Percentiles rank a stretch among this genome's conserved stretches.
Evolutionary conservation across 30 jellyfish, hydroid and myxozoan genomes (phyloP).

Genomic region (Sanderia malayensis): DNA sequence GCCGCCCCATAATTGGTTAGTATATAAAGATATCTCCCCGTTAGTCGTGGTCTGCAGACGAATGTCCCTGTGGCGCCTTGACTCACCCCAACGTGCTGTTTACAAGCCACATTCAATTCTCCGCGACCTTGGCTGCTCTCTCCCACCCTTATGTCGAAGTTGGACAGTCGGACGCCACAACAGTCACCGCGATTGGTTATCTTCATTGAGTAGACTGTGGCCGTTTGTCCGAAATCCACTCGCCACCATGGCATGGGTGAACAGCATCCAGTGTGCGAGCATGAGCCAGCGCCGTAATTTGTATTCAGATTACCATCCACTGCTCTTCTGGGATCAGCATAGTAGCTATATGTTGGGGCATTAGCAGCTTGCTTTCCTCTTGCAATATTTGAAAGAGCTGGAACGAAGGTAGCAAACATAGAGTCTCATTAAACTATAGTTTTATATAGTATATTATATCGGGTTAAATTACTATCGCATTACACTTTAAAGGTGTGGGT

Average conservation of each 20-base stretch:
- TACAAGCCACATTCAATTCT: constrained; percentile 12
- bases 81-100: not conserved
- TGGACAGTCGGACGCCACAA: constrained; percentile 23
- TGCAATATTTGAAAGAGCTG: constrained; percentile 34
- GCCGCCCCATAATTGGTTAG: not conserved
- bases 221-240: constrained; percentile 47
- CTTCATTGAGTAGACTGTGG: constrained; percentile 28
- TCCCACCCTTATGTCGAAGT: constrained; percentile 20
- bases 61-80: constrained; percentile 30
- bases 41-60: constrained; percentile 17
- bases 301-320: constrained; percentile 37
- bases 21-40: constrained; percentile 27
- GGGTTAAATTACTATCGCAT: not conserved
- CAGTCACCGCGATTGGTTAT: constrained; percentile 50
- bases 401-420: not conserved
- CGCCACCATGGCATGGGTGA: constrained; percentile 48
- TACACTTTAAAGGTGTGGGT: no score
- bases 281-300: not conserved
- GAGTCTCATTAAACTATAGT: not conserved
- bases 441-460: no score
- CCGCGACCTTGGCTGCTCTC: constrained; percentile 2
- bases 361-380: constrained; percentile 18
- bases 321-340: constrained; percentile 22
- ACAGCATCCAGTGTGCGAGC: constrained; percentile 45
- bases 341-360: not conserved